Conservation (phyloP, 2,888 invertebrate genomes). For the Pachycephus smyrnensis region DNA sequence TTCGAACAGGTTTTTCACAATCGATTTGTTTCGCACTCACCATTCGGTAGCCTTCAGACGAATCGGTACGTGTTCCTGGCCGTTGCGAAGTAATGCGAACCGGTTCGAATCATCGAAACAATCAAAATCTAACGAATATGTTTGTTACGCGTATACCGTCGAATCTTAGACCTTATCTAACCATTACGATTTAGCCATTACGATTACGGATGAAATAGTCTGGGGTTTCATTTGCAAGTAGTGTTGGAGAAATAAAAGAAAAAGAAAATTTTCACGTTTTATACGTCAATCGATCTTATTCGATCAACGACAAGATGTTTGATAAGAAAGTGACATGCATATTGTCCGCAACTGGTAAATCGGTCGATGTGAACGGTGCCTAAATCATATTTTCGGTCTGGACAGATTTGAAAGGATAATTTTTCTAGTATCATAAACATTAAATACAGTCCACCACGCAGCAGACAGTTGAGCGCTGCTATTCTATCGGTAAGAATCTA, state of each 20-base stretch:
- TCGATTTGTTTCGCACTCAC: constrained; percentile 44
- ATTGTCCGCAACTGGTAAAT: background rate
- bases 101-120: background rate
- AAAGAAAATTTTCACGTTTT: background rate
- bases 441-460: too few relatives aligned
- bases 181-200: too few relatives aligned
- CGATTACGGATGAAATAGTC: background rate
- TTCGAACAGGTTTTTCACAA: constrained; percentile 40
- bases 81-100: background rate
- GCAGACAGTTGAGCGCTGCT: too few relatives aligned
- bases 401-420: background rate
- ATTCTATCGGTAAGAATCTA: background rate
- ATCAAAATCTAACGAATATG: background rate
- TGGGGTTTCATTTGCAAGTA: background rate
- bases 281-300: background rate
- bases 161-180: background rate
- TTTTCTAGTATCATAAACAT: background rate
- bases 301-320: background rate
- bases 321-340: background rate
- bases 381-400: background rate
- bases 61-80: constrained; percentile 40
- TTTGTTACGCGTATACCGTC: background rate
- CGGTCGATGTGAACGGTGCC: background rate
- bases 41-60: constrained; percentile 37
- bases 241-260: background rate